Evolutionary conservation across 2,888 invertebrate species (phyloP).

Genomic region (Diarsia rubi): DNA sequence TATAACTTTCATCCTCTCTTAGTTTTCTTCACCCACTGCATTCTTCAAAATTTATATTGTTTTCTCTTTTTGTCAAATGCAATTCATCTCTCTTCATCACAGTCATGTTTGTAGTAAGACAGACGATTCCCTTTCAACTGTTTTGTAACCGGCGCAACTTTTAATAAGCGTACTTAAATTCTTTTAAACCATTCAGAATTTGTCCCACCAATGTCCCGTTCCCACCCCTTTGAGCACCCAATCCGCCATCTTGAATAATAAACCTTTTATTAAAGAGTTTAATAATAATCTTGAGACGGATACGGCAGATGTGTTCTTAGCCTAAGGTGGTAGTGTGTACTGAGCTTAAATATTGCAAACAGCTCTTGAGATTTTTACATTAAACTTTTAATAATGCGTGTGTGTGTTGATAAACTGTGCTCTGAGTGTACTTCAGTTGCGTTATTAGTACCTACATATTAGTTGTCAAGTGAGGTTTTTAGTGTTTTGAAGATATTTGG

Average conservation of each 20-base stretch:
- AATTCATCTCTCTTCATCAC: too few species aligned
- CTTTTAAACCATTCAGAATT: slow-evolving; percentile 46
- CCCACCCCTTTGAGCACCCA: slow-evolving; percentile 80
- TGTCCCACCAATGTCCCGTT: slow-evolving; percentile 59
- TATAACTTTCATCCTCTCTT: too few species aligned
- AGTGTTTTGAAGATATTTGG: background rate
- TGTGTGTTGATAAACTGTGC: slow-evolving; percentile 39
- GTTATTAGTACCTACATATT: too few species aligned
- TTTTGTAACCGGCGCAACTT: too few species aligned
- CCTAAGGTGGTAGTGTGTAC: slow-evolving; percentile 68
- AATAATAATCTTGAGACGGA: slow-evolving; percentile 80
- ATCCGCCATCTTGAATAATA: slow-evolving; percentile 85
- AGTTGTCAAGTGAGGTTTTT: slow-evolving; percentile 28
- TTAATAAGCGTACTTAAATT: background rate
- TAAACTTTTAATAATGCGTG: slow-evolving; percentile 31
- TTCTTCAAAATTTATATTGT: too few species aligned
- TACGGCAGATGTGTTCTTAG: slow-evolving; percentile 69
- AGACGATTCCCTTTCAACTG: too few species aligned
- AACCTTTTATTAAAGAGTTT: slow-evolving; percentile 82
- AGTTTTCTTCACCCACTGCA: too few species aligned
- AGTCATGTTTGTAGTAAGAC: too few species aligned
- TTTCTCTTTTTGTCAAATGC: too few species aligned
- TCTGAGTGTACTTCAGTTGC: slow-evolving; percentile 34
- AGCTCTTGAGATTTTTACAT: slow-evolving; percentile 64
- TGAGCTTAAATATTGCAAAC: slow-evolving; percentile 64